These are phyloP conservation scores for Labeo rohita DNA, from an alignment of 2,113 vertebrate species.

Conservation along the genomic window DNA sequence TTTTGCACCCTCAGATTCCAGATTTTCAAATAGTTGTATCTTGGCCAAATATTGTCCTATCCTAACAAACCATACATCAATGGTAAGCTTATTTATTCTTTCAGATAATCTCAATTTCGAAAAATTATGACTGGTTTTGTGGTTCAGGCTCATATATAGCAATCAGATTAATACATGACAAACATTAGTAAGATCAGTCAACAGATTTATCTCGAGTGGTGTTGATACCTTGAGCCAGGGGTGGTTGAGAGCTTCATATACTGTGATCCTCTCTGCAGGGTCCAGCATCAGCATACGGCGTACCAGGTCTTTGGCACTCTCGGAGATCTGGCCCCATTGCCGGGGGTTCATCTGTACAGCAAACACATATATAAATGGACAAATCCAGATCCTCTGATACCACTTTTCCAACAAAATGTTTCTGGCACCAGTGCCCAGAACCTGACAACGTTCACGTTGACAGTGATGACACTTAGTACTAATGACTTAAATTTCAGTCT, in stretches of 20 bases:
- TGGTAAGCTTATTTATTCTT: no score
- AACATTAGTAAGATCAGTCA: neutral
- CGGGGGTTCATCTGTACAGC: slow-evolving; percentile 92
- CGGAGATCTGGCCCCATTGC: slow-evolving; percentile 98
- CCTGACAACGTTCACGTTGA: neutral
- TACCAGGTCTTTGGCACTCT: slow-evolving; percentile 99
- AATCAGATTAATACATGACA: neutral
- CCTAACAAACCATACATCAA: no score
- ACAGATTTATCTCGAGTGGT: neutral
- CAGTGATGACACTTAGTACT: neutral
- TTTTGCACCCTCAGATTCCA: no score
- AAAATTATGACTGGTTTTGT: no score
- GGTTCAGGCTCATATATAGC: no score
- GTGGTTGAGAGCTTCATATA: slow-evolving; percentile 98
- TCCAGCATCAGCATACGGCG: slow-evolving; percentile 99
- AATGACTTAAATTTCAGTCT: neutral
- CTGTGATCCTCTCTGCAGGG: slow-evolving; percentile 98
- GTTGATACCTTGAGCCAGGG: slow-evolving; percentile 95
- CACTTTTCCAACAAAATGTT: neutral
- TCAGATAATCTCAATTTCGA: no score
- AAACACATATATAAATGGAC: slow-evolving; percentile 43
- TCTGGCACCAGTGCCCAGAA: neutral
- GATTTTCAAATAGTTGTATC: no score
- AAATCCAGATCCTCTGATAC: neutral
- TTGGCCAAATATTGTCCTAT: no score